A percentile compares a stretch with the other conserved stretches of the same genome.
Evolutionary conservation across 1,140 invertebrate species (phyloP).

Genomic region (Drosophila willistoni): DNA sequence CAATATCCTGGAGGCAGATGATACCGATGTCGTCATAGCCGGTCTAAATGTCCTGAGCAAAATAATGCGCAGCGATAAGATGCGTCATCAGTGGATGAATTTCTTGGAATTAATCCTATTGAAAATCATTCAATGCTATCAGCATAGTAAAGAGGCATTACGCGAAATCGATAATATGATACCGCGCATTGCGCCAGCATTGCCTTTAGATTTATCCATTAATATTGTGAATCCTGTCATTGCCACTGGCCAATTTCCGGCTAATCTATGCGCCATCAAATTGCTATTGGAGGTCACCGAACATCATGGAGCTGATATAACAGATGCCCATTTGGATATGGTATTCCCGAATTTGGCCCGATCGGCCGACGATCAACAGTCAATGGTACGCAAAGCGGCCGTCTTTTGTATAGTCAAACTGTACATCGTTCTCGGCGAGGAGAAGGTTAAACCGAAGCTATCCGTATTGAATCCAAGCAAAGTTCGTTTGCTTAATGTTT

Average conservation of each 20-base stretch:
- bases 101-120: constrained; percentile 95
- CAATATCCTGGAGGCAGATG: constrained; percentile 88
- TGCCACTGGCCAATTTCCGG: constrained; percentile 92
- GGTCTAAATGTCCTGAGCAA: constrained; percentile 91
- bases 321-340: constrained; percentile 89
- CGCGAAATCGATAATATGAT: constrained; percentile 85
- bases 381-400: constrained; percentile 95
- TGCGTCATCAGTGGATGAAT: constrained; percentile 90
- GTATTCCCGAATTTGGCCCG: constrained; percentile 95
- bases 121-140: constrained; percentile 93
- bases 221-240: constrained; percentile 89
- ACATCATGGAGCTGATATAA: constrained; percentile 87
- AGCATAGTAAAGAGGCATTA: constrained; percentile 88
- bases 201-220: constrained; percentile 89
- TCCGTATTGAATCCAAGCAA: constrained; percentile 92
- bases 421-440: constrained; percentile 93
- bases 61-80: constrained; percentile 90
- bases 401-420: constrained; percentile 98
- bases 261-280: constrained; percentile 96
- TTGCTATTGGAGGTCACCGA: constrained; percentile 94
- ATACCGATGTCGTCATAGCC: constrained; percentile 88
- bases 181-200: constrained; percentile 88
- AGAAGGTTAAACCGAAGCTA: constrained; percentile 91
- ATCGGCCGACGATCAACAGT: constrained; percentile 94
- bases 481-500: constrained; percentile 75